Evolutionary conservation across 2,888 invertebrate genomes (phyloP), one percentile per base, ranked within the genome.

Genomic region (Agonopterix arenella): DNA sequence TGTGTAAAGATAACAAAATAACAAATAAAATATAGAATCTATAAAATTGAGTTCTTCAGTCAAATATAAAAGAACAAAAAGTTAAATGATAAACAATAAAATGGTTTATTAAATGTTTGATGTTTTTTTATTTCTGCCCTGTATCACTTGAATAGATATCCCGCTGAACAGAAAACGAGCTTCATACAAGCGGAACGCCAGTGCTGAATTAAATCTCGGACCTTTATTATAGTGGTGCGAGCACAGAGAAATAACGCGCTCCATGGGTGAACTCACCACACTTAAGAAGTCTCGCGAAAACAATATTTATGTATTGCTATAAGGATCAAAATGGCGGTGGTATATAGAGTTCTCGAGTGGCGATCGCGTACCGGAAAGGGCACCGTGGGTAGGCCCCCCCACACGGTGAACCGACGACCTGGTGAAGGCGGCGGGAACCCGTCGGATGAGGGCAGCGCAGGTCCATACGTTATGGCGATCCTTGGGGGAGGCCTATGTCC

Each of bases 1-100:
- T 8, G 44, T 57, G 58, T 59, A 60, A 60, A 58, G 57, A 49
- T 54, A 55, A 57, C 54, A 58, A 61, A 66, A 63, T 58, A 52
- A 58, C 59, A 66, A 66, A 42, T 67, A 72, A 70, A 58, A 61
- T 58, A 60, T 2, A 28, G 28, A 57, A 58, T 58, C 57, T 66
- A 68, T 75, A 72, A 75, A 74, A 71, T 64, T 67, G 71, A 73
- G 73, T 67, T 73, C 73, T 76, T 68, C 69, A 70, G 64, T 51
- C 66, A 62, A 64, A 58, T 64, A 69, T 71, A 66, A 68, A 69
- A 63, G 53, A 59, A 56, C 45, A 51, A 48, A 52, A 53, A 49
- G 47, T 47, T 40, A 59, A 58, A 66, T 54, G 47, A 68, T 76
- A 73, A 75, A 73, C 57, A 70, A 73, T 73, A 75, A 78, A 78